phyloP scores from a whole-genome alignment of 2,797 vertebrate species.

The Channallabes apus region DNA sequence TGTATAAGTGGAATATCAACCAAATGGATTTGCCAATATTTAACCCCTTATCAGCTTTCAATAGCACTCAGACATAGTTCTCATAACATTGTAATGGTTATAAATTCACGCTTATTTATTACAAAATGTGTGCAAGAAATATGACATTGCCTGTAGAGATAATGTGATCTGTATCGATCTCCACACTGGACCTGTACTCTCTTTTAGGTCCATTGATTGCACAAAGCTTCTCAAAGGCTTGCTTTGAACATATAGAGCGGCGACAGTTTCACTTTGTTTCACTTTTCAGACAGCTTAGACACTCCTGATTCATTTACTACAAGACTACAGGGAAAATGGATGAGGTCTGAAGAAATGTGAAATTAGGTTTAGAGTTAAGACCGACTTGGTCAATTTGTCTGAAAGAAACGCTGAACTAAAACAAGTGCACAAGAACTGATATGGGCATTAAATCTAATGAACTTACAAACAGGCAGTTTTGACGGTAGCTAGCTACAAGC shows the following conservation, averaged over 20 bases:
- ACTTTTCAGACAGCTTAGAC: not conserved
- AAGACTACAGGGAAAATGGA: not conserved
- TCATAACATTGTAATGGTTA: not conserved
- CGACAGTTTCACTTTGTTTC: not conserved
- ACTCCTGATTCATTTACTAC: slow-evolving; percentile 13
- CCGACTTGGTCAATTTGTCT: not conserved
- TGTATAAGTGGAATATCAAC: not conserved
- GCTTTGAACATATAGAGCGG: not conserved
- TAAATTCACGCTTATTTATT: not conserved
- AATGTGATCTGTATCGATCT: slow-evolving; percentile 24
- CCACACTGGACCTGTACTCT: not conserved
- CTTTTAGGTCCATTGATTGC: slow-evolving; percentile 4
- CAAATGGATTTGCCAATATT: not conserved
- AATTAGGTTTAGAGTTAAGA: not conserved
- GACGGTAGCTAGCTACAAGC: no score
- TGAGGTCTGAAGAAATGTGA: not conserved
- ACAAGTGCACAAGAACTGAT: not conserved
- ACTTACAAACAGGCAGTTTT: not conserved
- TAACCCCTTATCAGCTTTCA: not conserved
- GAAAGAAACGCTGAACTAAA: not conserved
- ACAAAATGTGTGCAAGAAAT: not conserved
- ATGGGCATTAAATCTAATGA: not conserved
- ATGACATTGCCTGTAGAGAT: not conserved
- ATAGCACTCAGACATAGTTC: not conserved
- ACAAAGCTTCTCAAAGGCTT: not conserved